Conservation (phyloP, 2,888 invertebrate genomes). For the Drosophila helvetica region DNA sequence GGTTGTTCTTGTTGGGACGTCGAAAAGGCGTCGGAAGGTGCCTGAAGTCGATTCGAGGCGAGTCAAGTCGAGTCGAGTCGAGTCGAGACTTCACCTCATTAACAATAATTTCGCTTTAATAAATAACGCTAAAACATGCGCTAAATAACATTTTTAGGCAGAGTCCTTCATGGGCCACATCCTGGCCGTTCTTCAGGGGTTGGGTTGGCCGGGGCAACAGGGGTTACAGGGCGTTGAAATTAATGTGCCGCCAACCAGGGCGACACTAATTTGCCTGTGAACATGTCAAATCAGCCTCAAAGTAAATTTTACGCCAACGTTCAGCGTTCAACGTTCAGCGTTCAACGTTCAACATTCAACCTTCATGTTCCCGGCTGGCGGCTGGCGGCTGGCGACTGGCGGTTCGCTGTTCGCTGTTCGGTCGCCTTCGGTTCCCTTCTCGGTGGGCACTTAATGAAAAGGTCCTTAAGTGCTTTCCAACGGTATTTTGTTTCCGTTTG, state of each 20-base stretch:
- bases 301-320: slow-evolving; percentile 70
- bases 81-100: slow-evolving; percentile 63
- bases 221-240: slow-evolving; percentile 62
- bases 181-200: not conserved
- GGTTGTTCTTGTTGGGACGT: slow-evolving; percentile 49
- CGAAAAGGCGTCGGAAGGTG: slow-evolving; percentile 76
- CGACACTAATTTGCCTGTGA: slow-evolving; percentile 80
- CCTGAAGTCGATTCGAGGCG: slow-evolving; percentile 52
- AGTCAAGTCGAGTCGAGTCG: slow-evolving; percentile 31
- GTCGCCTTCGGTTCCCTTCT: not conserved
- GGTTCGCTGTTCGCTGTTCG: not conserved
- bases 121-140: slow-evolving; percentile 79
- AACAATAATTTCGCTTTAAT: slow-evolving; percentile 79
- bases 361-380: slow-evolving; percentile 19
- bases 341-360: slow-evolving; percentile 16
- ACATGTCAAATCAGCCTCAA: slow-evolving; percentile 80
- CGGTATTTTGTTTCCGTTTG: slow-evolving; percentile 83
- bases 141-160: slow-evolving; percentile 74
- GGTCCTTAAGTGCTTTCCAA: slow-evolving; percentile 82
- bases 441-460: slow-evolving; percentile 77
- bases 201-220: not conserved
- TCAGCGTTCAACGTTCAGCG: slow-evolving; percentile 37
- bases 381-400: not conserved
- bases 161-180: not conserved
- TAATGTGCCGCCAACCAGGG: slow-evolving; percentile 71